Evolutionary conservation across 2,888 invertebrate genomes (phyloP).

Genomic region (Torymus auratus): DNA sequence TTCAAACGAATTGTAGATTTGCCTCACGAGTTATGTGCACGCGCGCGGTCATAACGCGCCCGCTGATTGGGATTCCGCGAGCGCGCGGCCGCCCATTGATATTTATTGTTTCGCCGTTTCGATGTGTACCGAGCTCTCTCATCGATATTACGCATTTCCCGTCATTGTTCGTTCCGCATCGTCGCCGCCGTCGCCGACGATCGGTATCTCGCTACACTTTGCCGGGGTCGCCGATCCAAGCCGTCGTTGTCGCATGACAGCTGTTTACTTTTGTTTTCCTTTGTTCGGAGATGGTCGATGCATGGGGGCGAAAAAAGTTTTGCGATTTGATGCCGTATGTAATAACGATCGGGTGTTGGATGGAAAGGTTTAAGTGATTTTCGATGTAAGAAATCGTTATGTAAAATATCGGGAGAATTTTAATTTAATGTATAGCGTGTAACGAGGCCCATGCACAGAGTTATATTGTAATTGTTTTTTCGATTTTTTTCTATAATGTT

Average conservation of each 20-base stretch:
- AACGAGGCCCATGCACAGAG: too few relatives aligned
- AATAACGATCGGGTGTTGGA: too few relatives aligned
- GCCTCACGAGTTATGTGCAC: constrained; percentile 33
- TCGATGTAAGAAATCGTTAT: too few relatives aligned
- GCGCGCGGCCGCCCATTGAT: constrained; percentile 1
- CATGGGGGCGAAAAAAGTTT: too few relatives aligned
- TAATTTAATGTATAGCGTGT: too few relatives aligned
- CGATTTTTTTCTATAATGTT: too few relatives aligned
- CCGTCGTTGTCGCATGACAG: too few relatives aligned
- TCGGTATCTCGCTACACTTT: not conserved
- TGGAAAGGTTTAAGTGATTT: too few relatives aligned
- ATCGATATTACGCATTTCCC: constrained; percentile 66
- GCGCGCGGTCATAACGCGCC: constrained; percentile 30
- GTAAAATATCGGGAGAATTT: too few relatives aligned
- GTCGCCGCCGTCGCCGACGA: not conserved
- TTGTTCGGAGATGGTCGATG: not conserved
- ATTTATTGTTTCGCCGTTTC: constrained; percentile 48
- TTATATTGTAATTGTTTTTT: too few relatives aligned
- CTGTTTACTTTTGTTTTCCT: not conserved
- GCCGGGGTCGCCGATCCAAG: too few relatives aligned
- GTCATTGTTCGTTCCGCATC: constrained; percentile 64
- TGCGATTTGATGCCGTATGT: too few relatives aligned
- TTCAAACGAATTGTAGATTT: constrained; percentile 44
- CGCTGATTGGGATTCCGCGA: constrained; percentile 41
- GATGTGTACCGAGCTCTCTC: not conserved